A percentile compares a stretch with the other conserved stretches of the same genome.
phyloP scores from a whole-genome alignment of 2,888 invertebrate genomes.

The Cetonia aurata region DNA sequence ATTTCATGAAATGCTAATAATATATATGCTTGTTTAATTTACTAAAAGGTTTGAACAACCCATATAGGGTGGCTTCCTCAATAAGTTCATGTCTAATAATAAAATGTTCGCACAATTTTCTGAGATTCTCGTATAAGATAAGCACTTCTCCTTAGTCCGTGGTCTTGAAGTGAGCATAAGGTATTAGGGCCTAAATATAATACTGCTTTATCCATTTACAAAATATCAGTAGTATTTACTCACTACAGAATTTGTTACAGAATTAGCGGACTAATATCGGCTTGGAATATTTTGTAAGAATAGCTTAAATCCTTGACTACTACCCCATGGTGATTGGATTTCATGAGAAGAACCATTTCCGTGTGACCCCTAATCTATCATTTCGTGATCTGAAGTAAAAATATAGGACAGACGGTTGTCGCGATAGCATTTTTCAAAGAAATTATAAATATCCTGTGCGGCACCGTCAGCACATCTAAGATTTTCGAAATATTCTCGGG shows the following conservation, averaged over 20 bases:
- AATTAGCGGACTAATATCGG: slow-evolving; percentile 93
- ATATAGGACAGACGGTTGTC: slow-evolving; percentile 87
- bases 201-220: slow-evolving; percentile 2
- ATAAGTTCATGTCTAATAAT: slow-evolving; percentile 17
- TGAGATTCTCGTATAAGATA: slow-evolving; percentile 10
- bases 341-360: slow-evolving; percentile 91
- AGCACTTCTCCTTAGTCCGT: neutral
- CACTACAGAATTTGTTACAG: slow-evolving; percentile 89
- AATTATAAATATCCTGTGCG: slow-evolving; percentile 75
- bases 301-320: slow-evolving; percentile 72
- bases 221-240: slow-evolving; percentile 53
- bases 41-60: slow-evolving; percentile 11
- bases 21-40: slow-evolving; percentile 8
- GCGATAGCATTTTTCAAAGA: slow-evolving; percentile 79
- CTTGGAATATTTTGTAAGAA: slow-evolving; percentile 81
- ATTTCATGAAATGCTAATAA: neutral
- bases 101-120: slow-evolving; percentile 15
- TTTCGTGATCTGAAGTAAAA: slow-evolving; percentile 97
- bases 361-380: slow-evolving; percentile 99
- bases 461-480: slow-evolving; percentile 83
- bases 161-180: slow-evolving; percentile 1
- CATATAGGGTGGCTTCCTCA: neutral
- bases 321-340: slow-evolving; percentile 98
- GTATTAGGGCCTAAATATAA: slow-evolving; percentile 31
- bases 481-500: slow-evolving; percentile 84